A percentile compares a stretch with the other conserved stretches of the same genome.
Conservation (phyloP, 2,797 vertebrate species). For the Malacoctenus gilli region DNA sequence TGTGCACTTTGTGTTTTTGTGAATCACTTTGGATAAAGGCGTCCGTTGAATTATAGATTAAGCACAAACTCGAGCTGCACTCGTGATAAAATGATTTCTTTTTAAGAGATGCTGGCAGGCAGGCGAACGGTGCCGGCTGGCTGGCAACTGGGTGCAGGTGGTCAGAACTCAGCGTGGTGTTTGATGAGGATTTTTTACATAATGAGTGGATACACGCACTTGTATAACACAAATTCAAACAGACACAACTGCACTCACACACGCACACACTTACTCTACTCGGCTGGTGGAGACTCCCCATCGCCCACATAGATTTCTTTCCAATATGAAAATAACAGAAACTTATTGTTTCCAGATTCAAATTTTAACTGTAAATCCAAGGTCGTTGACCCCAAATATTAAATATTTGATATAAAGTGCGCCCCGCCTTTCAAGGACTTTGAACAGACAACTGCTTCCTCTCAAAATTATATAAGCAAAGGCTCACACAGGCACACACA, state of each 20-base stretch:
- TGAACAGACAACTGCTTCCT: not conserved
- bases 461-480: constrained; percentile 8
- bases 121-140: constrained; percentile 35
- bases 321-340: too few species aligned
- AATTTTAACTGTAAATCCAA: not conserved
- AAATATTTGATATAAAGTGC: too few species aligned
- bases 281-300: not conserved
- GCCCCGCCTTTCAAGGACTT: too few species aligned
- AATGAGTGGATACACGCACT: constrained; percentile 33
- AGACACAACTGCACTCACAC: constrained; percentile 4
- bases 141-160: constrained; percentile 59
- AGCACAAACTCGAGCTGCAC: constrained; percentile 49
- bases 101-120: constrained; percentile 52
- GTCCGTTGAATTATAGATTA: constrained; percentile 64
- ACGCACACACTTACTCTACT: constrained; percentile 6
- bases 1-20: constrained; percentile 47
- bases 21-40: constrained; percentile 63
- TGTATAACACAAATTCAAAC: constrained; percentile 22
- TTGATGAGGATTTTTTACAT: constrained; percentile 53
- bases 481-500: too few species aligned
- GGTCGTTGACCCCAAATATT: not conserved
- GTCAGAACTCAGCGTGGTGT: constrained; percentile 40
- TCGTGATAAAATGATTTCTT: constrained; percentile 62
- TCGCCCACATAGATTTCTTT: not conserved
- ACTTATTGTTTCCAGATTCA: too few species aligned